Evolutionary conservation across 1,140 invertebrate genomes (phyloP), one percentile per base, ranked within the genome.

Genomic region (Zaprionus ornatus): DNA sequence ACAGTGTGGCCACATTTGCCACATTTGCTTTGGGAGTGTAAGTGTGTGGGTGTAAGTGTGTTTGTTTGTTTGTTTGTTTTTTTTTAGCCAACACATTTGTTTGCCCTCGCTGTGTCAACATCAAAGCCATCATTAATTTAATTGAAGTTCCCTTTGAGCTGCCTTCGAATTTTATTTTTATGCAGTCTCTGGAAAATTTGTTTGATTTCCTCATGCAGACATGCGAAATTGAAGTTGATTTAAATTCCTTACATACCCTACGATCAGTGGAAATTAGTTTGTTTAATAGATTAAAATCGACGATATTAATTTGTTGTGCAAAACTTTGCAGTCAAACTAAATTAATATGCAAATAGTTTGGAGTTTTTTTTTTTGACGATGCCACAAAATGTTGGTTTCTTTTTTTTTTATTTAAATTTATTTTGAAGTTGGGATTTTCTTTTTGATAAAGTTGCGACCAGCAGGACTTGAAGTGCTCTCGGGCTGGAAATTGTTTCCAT

Each of bases 51-150:
- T 29, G 29, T 29, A 29, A 29, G 29, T 35, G 4, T 29, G 10
- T 67, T 19, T 12, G 12, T 48, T 25, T 48, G 17, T 21, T 50
- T 56, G 21, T 56, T n/a, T 35, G 59, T 60, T 17, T 55, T 29
- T 62, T 27, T 27, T 23, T 17, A 55, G 56, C 56, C 35, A 60
- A 45, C 35, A 37, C 50, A 56, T 76, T 79, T 71, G 50, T 67
- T 71, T 62, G 69, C 27, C 37, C 37, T 52, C 40, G 17, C 37
- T 45, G 64, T 65, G 67, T 68, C 72, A 68, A 78, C 82, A 56
- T 69, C 67, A 80, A 87, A 81, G 73, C 65, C 61, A 55, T 84
- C 78, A 88, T 88, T 90, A 84, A 88, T 79, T 88, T 81, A 88
- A 90, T 88, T 75, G 66, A 90, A 74, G 74, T 73, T 76, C 13